Conservation (phyloP, 1,140 invertebrate genomes). For the Cyphomyrmex costatus region DNA sequence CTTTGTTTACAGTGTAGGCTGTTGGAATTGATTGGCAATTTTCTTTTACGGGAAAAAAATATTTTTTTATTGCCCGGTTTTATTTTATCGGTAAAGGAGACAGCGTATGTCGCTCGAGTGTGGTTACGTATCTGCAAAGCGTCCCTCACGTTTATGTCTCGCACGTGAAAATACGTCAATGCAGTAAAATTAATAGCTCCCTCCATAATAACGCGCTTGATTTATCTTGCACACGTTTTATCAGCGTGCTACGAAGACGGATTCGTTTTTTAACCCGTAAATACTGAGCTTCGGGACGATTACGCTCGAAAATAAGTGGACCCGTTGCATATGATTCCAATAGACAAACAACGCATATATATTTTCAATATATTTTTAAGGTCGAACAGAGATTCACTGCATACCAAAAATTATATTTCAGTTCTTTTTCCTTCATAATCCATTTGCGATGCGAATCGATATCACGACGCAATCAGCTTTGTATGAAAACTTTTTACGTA, state of each 20-base stretch:
- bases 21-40: slow-evolving; percentile 2
- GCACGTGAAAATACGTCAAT: slow-evolving; percentile 53
- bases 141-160: slow-evolving; percentile 36
- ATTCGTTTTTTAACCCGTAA: slow-evolving; percentile 38
- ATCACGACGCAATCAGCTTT: neutral
- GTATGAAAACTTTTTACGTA: neutral
- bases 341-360: neutral
- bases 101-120: neutral
- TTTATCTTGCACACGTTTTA: slow-evolving; percentile 40
- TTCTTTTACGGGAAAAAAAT: neutral
- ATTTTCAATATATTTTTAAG: slow-evolving; percentile 21
- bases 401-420: neutral
- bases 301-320: slow-evolving; percentile 6
- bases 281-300: slow-evolving; percentile 10
- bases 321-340: neutral
- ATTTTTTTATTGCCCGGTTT: slow-evolving; percentile 11
- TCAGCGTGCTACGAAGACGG: neutral
- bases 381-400: neutral
- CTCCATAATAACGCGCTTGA: slow-evolving; percentile 50
- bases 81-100: slow-evolving; percentile 32
- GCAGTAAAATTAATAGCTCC: slow-evolving; percentile 42
- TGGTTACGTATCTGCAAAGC: slow-evolving; percentile 27
- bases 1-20: neutral
- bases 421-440: neutral
- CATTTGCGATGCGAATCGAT: neutral